A percentile compares a stretch with the other conserved stretches of the same genome.
Conservation (phyloP, 2,888 invertebrate species). For the Nasonia oneida region DNA sequence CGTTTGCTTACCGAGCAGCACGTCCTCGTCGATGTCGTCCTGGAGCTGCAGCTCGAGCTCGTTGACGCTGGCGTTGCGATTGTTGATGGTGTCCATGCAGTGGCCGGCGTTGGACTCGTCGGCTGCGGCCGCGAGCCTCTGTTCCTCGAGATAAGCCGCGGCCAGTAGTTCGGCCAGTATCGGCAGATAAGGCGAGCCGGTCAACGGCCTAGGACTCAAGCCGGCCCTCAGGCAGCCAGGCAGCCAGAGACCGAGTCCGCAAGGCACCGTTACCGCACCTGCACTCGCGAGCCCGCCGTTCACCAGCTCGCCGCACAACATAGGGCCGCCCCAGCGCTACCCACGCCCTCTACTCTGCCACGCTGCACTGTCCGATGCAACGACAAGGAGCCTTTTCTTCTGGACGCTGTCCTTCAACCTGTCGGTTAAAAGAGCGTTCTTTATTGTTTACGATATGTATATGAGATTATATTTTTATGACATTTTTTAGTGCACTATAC, state of each 20-base stretch:
- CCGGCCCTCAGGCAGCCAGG: constrained; percentile 76
- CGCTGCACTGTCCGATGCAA: constrained; percentile 48
- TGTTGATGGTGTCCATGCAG: constrained; percentile 63
- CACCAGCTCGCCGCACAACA: constrained; percentile 79
- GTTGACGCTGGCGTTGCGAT: constrained; percentile 66
- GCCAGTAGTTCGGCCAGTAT: constrained; percentile 76
- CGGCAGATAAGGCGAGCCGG: constrained; percentile 71
- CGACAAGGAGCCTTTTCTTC: background rate
- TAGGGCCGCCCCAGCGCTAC: constrained; percentile 71
- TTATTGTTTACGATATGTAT: too few relatives aligned
- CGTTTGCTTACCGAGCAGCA: constrained; percentile 74
- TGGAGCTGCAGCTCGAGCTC: constrained; percentile 74
- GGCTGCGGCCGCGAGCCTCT: constrained; percentile 39
- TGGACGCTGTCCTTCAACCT: too few relatives aligned
- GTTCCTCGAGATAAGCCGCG: constrained; percentile 70
- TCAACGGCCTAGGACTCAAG: constrained; percentile 64
- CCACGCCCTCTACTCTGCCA: constrained; percentile 66
- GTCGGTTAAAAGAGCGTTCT: too few relatives aligned
- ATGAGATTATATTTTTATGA: too few relatives aligned
- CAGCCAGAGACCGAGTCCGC: constrained; percentile 77
- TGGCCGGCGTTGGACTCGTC: constrained; percentile 52
- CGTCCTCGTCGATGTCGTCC: constrained; percentile 75
- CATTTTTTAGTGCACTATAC: too few relatives aligned
- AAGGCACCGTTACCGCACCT: constrained; percentile 77
- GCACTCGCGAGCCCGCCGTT: constrained; percentile 79